Conservation (phyloP, 2,888 invertebrate genomes). For the Siphlonurus alternatus region DNA sequence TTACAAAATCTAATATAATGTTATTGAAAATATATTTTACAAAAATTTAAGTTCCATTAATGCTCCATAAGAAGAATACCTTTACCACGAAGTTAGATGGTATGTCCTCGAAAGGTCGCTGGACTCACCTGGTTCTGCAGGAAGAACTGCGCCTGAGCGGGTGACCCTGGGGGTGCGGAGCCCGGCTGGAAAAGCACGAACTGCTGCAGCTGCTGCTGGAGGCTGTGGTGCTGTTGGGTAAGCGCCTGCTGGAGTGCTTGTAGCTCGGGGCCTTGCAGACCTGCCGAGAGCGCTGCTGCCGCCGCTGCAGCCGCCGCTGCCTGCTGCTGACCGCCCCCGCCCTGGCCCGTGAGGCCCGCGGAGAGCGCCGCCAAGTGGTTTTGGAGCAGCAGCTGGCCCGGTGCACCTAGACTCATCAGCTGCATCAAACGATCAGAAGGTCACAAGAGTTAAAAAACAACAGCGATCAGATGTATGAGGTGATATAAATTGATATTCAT, state of each 20-base stretch:
- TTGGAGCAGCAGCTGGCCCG: constrained; percentile 24
- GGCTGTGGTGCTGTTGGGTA: constrained; percentile 42
- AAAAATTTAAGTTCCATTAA: too few species aligned
- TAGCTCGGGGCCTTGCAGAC: constrained; percentile 22
- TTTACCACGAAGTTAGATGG: too few species aligned
- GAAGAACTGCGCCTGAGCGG: constrained; percentile 52
- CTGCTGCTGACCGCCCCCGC: constrained; percentile 7
- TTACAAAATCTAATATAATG: too few species aligned
- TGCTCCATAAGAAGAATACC: too few species aligned
- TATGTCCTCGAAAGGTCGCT: too few species aligned
- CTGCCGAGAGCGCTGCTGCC: constrained; percentile 7
- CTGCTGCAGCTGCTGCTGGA: constrained; percentile 45
- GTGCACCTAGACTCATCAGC: constrained; percentile 24
- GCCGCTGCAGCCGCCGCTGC: constrained; percentile 23
- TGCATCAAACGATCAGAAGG: constrained; percentile 12
- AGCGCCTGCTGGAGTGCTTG: constrained; percentile 36
- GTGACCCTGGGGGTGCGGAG: constrained; percentile 30
- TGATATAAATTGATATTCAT: neutral
- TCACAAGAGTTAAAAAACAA: neutral
- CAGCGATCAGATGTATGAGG: neutral
- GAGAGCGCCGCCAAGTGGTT: constrained; percentile 25
- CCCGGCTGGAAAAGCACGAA: constrained; percentile 44
- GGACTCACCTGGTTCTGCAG: constrained; percentile 66
- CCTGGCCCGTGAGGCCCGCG: constrained; percentile 15
- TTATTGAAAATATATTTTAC: too few species aligned